Base-by-base conservation (phyloP, 1,140 invertebrate species). In the Ladona fulva region DNA sequence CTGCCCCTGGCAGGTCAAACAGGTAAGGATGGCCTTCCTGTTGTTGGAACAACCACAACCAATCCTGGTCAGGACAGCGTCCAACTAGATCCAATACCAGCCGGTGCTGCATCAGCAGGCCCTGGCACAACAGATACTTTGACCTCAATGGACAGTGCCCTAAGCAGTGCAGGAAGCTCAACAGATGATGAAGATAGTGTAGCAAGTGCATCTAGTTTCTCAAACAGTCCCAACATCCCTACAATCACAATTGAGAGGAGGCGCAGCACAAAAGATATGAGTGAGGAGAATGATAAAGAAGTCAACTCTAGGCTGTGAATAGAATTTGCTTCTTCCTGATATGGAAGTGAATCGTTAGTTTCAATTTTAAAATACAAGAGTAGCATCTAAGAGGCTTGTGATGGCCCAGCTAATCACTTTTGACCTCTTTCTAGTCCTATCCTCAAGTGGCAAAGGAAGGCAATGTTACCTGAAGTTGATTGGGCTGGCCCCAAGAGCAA, bases 111-210 rank as follows among this genome's bases (percentile, higher is more conserved):
- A 12, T 42, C 75, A n/a, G 24, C 24, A n/a, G 75, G 42, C n/a
- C 75, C 75, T 0, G 25, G 11, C 11, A 76, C 25, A 37, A 76
- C 25, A 10, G 42, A 76, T 25, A 76, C 75, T 12, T 22, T 76
- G 8, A 76, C 75, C 12, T 76, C 75, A n/a, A 76, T 76, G 75
- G 75, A 76, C 25, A 76, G 75, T n/a, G 75, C 75, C 25, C 22
- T 76, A 12, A 76, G 75, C 12, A 76, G 75, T 29, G 42, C 75
- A 29, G 75, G 75, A 66, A 66, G 52, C n/a, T 19, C 52, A 12
- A 66, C 52, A 22, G 52, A 66, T 22, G 52, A 66, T 22, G 52
- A 66, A 22, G 52, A 66, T 5, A 66, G 52, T 66, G 52, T 66
- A 22, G 52, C 52, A 16, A 66, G 52, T 66, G 52, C 52, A 19